These are phyloP conservation scores for Stegostoma tigrinum DNA, from an alignment of 2,113 vertebrate species.

Conservation along the genomic window DNA sequence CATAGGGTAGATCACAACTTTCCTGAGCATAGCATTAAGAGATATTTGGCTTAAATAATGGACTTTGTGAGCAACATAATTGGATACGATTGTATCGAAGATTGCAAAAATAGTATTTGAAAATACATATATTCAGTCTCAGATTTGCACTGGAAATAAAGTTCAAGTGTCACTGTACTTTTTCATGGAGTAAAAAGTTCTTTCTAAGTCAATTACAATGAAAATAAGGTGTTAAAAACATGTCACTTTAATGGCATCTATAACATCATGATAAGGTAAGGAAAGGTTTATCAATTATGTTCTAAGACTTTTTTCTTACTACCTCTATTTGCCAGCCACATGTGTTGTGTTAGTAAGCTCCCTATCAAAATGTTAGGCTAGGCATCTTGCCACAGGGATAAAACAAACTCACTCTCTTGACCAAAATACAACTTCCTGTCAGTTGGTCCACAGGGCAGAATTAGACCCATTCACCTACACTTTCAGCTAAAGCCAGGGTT, in stretches of 20 bases:
- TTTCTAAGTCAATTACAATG: neutral
- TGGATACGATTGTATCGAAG: neutral
- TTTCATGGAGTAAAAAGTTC: neutral
- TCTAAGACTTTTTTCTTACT: neutral
- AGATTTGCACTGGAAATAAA: neutral
- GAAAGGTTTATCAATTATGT: neutral
- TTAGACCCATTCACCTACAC: neutral
- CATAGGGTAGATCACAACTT: neutral
- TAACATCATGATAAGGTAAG: neutral
- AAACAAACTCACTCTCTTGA: neutral
- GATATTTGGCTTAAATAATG: neutral
- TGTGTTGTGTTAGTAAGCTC: neutral
- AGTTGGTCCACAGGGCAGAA: neutral
- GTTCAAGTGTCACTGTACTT: neutral
- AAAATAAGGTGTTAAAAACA: neutral
- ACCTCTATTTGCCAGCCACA: neutral
- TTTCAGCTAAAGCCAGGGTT: neutral
- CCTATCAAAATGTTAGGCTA: neutral
- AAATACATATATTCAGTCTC: neutral
- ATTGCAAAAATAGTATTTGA: neutral
- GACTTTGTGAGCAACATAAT: neutral
- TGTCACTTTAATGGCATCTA: neutral
- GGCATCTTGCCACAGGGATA: neutral
- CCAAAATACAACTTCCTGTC: neutral
- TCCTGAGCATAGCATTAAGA: neutral